These are phyloP conservation scores for Mantis religiosa DNA, from an alignment of 2,888 invertebrate species.

Conservation along the genomic window DNA sequence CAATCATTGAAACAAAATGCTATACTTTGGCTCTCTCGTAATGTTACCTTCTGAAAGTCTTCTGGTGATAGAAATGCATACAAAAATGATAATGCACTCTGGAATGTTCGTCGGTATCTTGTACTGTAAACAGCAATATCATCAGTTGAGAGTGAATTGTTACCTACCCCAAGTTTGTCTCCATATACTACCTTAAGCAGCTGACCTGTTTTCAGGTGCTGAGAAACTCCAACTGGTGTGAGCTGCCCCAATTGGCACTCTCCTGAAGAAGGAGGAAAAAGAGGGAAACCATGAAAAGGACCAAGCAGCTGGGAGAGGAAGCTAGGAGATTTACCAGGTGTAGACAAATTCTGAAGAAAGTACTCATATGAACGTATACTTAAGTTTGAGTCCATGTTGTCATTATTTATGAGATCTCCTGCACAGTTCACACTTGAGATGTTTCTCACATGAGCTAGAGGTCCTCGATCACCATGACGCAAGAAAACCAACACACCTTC, in stretches of 20 bases:
- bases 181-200: constrained; percentile 58
- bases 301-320: constrained; percentile 63
- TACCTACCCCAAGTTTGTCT: constrained; percentile 45
- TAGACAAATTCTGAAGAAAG: constrained; percentile 29
- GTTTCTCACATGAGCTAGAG: constrained; percentile 76
- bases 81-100: constrained; percentile 78
- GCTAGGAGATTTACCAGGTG: constrained; percentile 18
- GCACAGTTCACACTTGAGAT: constrained; percentile 77
- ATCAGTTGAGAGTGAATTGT: constrained; percentile 46
- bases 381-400: constrained; percentile 29
- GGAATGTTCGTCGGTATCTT: constrained; percentile 82
- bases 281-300: constrained; percentile 80
- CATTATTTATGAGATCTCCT: constrained; percentile 42
- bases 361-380: constrained; percentile 29
- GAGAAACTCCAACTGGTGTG: constrained; percentile 64
- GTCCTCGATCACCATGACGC: constrained; percentile 86
- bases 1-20: constrained; percentile 84
- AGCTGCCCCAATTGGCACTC: constrained; percentile 82
- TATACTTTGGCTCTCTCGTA: constrained; percentile 74
- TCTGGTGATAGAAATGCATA: constrained; percentile 67
- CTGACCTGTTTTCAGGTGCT: constrained; percentile 75
- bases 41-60: constrained; percentile 50
- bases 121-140: constrained; percentile 74
- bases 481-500: constrained; percentile 72
- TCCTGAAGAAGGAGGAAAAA: constrained; percentile 61